Percentiles rank a stretch among this genome's conserved stretches.
Conservation (phyloP, 2,113 vertebrate species). For the Thamnophis sirtalis region DNA sequence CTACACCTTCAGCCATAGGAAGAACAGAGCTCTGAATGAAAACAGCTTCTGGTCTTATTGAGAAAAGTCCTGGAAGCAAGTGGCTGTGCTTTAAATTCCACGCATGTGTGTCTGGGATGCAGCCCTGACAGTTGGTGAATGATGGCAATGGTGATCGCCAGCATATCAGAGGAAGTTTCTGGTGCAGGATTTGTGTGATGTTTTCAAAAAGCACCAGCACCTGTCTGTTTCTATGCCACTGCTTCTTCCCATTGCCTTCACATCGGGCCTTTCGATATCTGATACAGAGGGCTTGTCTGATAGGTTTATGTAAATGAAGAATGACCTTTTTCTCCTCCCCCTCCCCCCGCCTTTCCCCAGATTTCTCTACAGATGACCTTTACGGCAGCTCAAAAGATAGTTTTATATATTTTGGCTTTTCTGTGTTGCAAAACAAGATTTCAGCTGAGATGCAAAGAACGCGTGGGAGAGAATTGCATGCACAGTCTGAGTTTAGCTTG, state of each 20-base stretch:
- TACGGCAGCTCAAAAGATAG: neutral
- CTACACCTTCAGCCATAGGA: neutral
- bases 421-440: constrained; percentile 2
- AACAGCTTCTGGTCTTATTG: constrained; percentile 14
- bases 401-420: constrained; percentile 6
- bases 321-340: neutral
- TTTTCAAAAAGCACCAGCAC: neutral
- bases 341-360: neutral
- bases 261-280: neutral
- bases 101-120: neutral
- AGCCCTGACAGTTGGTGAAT: neutral
- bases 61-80: neutral
- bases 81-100: constrained; percentile 13
- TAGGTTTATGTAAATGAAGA: neutral
- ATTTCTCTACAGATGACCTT: neutral
- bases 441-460: neutral
- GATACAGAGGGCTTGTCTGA: neutral
- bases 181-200: neutral
- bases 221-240: neutral
- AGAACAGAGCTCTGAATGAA: neutral
- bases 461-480: constrained; percentile 16
- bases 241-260: neutral
- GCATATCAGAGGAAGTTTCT: neutral
- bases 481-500: neutral
- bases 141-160: neutral